phyloP scores from a whole-genome alignment of 1,140 invertebrate genomes.

The Xylocopa sonorina region DNA sequence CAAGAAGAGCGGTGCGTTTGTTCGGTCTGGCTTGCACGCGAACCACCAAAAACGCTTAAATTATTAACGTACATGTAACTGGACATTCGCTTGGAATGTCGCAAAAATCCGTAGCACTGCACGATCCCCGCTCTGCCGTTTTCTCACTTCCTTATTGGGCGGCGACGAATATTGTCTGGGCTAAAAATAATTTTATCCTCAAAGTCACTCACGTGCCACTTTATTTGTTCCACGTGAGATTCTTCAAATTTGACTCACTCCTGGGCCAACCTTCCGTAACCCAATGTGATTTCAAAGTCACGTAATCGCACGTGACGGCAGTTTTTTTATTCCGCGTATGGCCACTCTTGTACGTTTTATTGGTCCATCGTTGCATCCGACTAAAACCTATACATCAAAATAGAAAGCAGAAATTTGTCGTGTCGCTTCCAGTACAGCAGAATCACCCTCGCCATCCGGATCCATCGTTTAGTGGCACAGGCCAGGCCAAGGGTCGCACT shows the following conservation, averaged over 20 bases:
- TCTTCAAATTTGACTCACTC: too few species aligned
- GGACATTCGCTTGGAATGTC: slow-evolving; percentile 10
- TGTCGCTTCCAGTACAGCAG: too few species aligned
- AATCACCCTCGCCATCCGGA: background rate
- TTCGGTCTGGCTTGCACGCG: slow-evolving; percentile 28
- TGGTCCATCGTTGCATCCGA: too few species aligned
- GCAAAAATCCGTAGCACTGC: slow-evolving; percentile 26
- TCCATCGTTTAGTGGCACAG: background rate
- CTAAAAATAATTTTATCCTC: background rate
- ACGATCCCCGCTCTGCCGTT: background rate
- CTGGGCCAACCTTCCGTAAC: too few species aligned
- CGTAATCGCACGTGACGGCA: too few species aligned
- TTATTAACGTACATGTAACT: slow-evolving; percentile 29
- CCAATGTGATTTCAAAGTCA: background rate
- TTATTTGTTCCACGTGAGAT: background rate
- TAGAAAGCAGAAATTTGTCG: too few species aligned
- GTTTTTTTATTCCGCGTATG: too few species aligned
- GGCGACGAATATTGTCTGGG: background rate
- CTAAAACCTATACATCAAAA: too few species aligned
- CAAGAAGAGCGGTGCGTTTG: slow-evolving; percentile 69
- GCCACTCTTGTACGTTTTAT: too few species aligned
- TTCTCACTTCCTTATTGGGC: slow-evolving; percentile 29
- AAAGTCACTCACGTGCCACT: background rate
- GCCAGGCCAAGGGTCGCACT: slow-evolving; percentile 1
- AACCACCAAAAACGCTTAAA: slow-evolving; percentile 38